Percentiles rank a stretch among this genome's conserved stretches.
These are phyloP conservation scores for Ochotona princeps DNA, from an alignment of 2,113 vertebrate genomes.

Conservation along the genomic window DNA sequence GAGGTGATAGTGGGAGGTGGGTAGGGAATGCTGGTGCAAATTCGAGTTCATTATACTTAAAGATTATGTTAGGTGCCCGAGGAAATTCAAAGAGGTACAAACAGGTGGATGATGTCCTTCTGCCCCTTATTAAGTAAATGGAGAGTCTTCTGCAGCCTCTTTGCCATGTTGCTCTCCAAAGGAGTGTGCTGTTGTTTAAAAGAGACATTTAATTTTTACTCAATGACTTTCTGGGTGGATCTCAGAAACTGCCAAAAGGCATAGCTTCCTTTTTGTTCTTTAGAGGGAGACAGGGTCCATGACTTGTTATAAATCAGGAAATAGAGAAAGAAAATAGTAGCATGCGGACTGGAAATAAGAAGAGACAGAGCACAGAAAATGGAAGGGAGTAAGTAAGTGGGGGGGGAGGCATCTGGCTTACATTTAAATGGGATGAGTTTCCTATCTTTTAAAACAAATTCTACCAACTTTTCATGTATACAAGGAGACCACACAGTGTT, in stretches of 20 bases:
- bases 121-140: not conserved
- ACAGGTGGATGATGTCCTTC: too few relatives aligned
- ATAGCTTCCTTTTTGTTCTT: not conserved
- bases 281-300: not conserved
- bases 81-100: not conserved
- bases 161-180: not conserved
- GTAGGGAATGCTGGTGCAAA: not conserved
- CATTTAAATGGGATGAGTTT: conserved; percentile 60
- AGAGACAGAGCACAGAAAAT: conserved; percentile 49
- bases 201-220: conserved; percentile 7
- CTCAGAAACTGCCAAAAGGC: not conserved
- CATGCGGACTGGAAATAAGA: conserved; percentile 53
- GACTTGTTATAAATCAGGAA: conserved; percentile 21
- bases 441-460: conserved; percentile 64
- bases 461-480: conserved; percentile 40
- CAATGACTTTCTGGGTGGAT: not conserved
- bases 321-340: conserved; percentile 19
- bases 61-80: not conserved
- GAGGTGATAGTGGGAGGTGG: not conserved
- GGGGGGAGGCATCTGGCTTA: conserved; percentile 20
- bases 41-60: not conserved
- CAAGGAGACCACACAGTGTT: conserved; percentile 69
- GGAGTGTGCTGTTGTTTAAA: not conserved
- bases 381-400: conserved; percentile 24
- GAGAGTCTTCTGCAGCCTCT: not conserved